Base-by-base conservation (phyloP, 1,140 invertebrate species). In the Spodoptera frugiperda region DNA sequence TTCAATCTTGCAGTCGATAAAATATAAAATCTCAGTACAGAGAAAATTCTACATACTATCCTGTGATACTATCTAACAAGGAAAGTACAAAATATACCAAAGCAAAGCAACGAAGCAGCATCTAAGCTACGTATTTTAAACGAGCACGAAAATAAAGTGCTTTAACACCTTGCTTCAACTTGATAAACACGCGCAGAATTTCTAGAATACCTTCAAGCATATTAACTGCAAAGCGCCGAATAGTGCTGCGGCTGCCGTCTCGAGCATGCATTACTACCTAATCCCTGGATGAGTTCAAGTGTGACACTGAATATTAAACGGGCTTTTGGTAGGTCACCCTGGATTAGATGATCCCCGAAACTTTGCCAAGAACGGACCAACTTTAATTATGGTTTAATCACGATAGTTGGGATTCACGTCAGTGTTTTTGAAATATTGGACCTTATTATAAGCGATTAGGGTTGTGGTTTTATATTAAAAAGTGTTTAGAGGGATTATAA, bases 271-370 rank as follows among this genome's bases (percentile, higher is more conserved):
- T 87, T 82, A 84, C 78, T 48, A 65, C 51, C 74, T 85, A 86
- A 87, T 86, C 86, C 81, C 65, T 53, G 78, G 80, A 82, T 85
- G 78, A 83, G 78, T 81, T 84, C 79, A 82, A 88, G 86, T 89
- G 86, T 88, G 86, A 88, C 84, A 83, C 78, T 78, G 88, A 88
- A 90, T 89, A 87, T 85, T 87, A 90, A 89, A 83, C 80, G 80
- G 83, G 83, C 79, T 78, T 87, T 84, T 82, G 82, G 77, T 70
- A 75, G 78, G 83, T 86, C 81, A 83, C 79, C 78, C 85, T 49
- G 84, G 84, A 88, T 89, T 87, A 86, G 84, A 72, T 83, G 83
- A 84, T 84, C 82, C 85, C 81, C 49, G 55, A 84, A 89, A 89
- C 83, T 85, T 88, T 84, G 78, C 74, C 83, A 82, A 82, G 78